Percentiles rank a stretch among this genome's conserved stretches.
phyloP scores from a whole-genome alignment of 2,113 vertebrate genomes.

The Butorides virescens region DNA sequence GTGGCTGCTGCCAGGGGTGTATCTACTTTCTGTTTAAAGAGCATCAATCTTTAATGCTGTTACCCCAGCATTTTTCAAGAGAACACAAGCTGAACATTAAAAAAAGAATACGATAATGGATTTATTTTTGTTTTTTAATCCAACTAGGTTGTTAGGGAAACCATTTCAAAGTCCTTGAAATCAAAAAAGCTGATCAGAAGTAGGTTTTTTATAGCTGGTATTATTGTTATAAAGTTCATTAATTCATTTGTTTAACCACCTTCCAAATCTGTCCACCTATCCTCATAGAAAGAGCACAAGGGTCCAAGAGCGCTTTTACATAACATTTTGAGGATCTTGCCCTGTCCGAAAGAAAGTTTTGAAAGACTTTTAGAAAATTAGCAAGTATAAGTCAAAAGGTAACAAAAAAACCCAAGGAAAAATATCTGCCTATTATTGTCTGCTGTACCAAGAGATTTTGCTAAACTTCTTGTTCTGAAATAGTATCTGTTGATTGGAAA shows the following conservation, averaged over 20 bases:
- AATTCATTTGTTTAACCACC: background rate
- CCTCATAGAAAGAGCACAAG: background rate
- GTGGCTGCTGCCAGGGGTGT: background rate
- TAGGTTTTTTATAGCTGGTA: background rate
- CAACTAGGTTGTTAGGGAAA: background rate
- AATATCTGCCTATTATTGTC: background rate
- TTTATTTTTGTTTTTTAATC: background rate
- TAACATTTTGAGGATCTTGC: background rate
- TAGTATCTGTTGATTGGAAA: background rate
- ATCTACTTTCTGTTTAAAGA: background rate
- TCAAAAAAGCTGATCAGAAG: background rate
- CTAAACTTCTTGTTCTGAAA: background rate
- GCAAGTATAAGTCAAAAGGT: background rate
- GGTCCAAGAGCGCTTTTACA: background rate
- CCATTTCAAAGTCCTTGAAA: background rate
- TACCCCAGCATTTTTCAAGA: background rate
- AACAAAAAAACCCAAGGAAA: background rate
- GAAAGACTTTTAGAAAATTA: background rate
- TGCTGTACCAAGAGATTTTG: background rate
- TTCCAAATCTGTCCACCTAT: background rate
- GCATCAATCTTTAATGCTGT: background rate
- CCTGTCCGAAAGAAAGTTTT: background rate
- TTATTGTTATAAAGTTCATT: background rate
- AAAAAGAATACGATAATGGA: background rate
- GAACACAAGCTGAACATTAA: background rate